Percentiles rank a stretch among this genome's conserved stretches.
Conservation (phyloP, 2,113 vertebrate species). For the Capreolus pygargus region DNA sequence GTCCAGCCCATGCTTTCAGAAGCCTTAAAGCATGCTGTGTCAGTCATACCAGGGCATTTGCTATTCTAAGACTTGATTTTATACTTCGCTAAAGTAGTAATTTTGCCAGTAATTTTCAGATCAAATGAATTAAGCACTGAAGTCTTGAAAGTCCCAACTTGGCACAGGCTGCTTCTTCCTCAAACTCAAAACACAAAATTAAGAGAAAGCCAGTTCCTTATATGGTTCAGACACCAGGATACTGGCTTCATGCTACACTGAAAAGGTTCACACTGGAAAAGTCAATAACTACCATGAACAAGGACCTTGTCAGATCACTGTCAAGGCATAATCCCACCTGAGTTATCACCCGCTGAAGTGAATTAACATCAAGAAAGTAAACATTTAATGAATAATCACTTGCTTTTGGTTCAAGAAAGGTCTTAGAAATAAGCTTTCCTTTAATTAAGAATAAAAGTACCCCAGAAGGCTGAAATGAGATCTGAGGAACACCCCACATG, state of each 20-base stretch:
- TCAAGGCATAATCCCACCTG: slow-evolving; percentile 44
- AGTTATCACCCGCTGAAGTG: slow-evolving; percentile 55
- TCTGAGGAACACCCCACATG: slow-evolving; percentile 25
- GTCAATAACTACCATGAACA: slow-evolving; percentile 40
- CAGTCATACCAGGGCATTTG: slow-evolving; percentile 9
- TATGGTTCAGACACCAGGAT: slow-evolving; percentile 31
- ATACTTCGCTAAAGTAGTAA: slow-evolving; percentile 1
- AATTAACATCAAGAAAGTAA: slow-evolving; percentile 61
- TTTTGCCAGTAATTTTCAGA: slow-evolving; percentile 65
- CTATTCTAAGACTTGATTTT: slow-evolving; percentile 29
- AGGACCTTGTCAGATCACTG: slow-evolving; percentile 1
- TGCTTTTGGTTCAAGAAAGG: slow-evolving; percentile 47
- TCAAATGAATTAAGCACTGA: slow-evolving; percentile 46
- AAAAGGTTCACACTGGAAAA: slow-evolving; percentile 45
- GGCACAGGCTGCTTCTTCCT: slow-evolving; percentile 44
- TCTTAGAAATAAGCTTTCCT: slow-evolving; percentile 57
- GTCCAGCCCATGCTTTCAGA: slow-evolving; percentile 19
- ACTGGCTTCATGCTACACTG: neutral
- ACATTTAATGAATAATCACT: slow-evolving; percentile 64
- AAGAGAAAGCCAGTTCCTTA: slow-evolving; percentile 51
- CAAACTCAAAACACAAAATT: slow-evolving; percentile 59
- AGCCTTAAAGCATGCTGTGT: neutral
- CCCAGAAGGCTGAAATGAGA: slow-evolving; percentile 60
- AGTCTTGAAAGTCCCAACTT: slow-evolving; percentile 52
- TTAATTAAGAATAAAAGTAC: slow-evolving; percentile 66